Percentiles rank a stretch among this genome's conserved stretches.
phyloP scores from a whole-genome alignment of 2,888 invertebrate species.

The Perizoma affinitatum region DNA sequence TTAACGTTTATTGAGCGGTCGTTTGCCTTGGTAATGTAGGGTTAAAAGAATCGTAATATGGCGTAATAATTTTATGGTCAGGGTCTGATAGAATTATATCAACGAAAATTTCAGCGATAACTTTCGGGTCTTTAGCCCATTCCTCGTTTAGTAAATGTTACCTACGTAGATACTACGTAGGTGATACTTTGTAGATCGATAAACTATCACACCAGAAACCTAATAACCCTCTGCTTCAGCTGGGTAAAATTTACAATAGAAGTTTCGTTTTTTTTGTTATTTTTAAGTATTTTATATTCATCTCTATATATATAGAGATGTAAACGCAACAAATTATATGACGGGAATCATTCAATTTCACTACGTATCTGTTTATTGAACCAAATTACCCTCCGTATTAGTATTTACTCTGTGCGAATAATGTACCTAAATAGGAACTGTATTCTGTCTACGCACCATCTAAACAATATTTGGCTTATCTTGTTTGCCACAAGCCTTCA shows the following conservation, averaged over 20 bases:
- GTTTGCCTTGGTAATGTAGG: conserved; percentile 9
- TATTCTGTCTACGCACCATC: neutral
- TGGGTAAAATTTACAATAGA: too few relatives aligned
- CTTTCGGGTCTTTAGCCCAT: too few relatives aligned
- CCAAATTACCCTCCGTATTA: neutral
- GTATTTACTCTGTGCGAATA: neutral
- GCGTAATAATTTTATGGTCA: too few relatives aligned
- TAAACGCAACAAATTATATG: conserved; percentile 12
- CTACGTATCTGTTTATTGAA: conserved; percentile 30
- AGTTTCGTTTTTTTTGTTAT: too few relatives aligned
- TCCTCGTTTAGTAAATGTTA: too few relatives aligned
- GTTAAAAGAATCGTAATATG: neutral
- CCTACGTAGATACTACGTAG: too few relatives aligned
- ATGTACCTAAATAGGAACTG: neutral
- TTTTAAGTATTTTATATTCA: too few relatives aligned
- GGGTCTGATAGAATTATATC: too few relatives aligned
- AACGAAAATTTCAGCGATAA: too few relatives aligned
- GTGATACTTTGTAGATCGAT: too few relatives aligned
- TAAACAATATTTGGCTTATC: conserved; percentile 6
- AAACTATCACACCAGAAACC: too few relatives aligned
- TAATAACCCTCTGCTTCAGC: too few relatives aligned
- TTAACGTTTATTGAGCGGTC: conserved; percentile 10
- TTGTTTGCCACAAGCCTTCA: conserved; percentile 5
- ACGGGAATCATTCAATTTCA: conserved; percentile 39
- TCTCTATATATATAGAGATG: neutral